Conservation (phyloP, 2,113 vertebrate genomes). For the Seriola dumerili region DNA sequence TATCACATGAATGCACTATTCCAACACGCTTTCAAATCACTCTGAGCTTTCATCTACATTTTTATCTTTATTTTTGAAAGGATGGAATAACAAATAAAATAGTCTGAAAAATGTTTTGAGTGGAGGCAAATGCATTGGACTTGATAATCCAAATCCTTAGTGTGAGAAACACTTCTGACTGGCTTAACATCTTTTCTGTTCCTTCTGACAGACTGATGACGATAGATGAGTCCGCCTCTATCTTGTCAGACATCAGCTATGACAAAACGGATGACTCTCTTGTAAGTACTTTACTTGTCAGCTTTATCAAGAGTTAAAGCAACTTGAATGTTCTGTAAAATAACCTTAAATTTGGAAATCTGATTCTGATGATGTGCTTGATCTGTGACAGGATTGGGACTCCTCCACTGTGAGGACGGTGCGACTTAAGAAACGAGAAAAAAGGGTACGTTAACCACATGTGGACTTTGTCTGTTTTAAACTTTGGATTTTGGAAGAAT, state of each 20-base stretch:
- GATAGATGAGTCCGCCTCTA: conserved; percentile 97
- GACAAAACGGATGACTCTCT: conserved; percentile 98
- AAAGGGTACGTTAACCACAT: conserved; percentile 85
- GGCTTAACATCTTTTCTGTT: background rate
- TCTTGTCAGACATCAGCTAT: conserved; percentile 98
- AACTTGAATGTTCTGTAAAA: background rate
- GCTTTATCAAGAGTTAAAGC: background rate
- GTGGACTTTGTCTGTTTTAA: background rate
- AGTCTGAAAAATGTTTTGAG: background rate
- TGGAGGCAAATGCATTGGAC: background rate
- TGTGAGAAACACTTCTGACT: background rate
- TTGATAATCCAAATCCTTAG: background rate
- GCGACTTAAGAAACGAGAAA: conserved; percentile 93
- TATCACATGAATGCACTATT: background rate
- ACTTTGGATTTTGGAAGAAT: background rate
- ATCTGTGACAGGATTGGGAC: conserved; percentile 92
- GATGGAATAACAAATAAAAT: background rate
- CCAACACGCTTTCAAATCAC: background rate
- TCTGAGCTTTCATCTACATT: background rate
- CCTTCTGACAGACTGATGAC: conserved; percentile 87
- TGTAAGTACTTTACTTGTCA: conserved; percentile 80
- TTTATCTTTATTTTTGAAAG: background rate
- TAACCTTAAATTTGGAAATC: background rate
- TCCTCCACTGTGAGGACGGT: conserved; percentile 91
- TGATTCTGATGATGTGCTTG: background rate